These are phyloP conservation scores for Cyanoderma ruficeps DNA, from an alignment of 2,113 vertebrate genomes.

Conservation along the genomic window DNA sequence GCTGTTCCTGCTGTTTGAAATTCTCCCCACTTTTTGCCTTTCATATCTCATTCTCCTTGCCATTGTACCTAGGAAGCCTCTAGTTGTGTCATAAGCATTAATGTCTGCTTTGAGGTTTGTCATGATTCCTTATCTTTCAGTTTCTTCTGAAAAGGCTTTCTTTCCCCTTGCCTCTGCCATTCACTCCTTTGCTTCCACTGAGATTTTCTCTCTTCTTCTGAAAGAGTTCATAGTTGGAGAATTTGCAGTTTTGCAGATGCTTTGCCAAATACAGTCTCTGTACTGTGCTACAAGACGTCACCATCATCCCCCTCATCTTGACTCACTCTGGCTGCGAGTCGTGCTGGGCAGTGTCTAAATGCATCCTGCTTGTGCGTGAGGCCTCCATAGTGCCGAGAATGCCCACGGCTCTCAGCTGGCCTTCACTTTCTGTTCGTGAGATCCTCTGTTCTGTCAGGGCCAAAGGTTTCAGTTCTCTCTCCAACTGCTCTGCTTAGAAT, in stretches of 20 bases:
- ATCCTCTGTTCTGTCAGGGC: neutral
- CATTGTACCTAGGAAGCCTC: neutral
- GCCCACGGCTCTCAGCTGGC: neutral
- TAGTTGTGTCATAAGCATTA: neutral
- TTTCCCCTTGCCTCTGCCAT: neutral
- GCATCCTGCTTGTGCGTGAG: neutral
- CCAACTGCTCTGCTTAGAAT: neutral
- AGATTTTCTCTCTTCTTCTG: neutral
- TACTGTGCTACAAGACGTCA: neutral
- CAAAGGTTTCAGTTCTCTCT: neutral
- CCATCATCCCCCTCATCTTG: constrained; percentile 50
- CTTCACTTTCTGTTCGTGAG: neutral
- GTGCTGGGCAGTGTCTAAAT: neutral
- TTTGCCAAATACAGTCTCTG: constrained; percentile 27
- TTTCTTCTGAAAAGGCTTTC: neutral
- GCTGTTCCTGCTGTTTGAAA: neutral
- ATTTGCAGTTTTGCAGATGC: neutral
- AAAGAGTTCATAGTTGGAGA: neutral
- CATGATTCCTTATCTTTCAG: neutral
- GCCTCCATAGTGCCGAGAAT: fast-evolving
- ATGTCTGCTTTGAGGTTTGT: neutral
- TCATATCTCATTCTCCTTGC: neutral
- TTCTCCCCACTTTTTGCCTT: neutral
- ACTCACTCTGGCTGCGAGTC: constrained; percentile 28
- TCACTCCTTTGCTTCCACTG: neutral